These are phyloP conservation scores for Neuroterus valhalla DNA, from an alignment of 1,140 invertebrate genomes.

Conservation along the genomic window DNA sequence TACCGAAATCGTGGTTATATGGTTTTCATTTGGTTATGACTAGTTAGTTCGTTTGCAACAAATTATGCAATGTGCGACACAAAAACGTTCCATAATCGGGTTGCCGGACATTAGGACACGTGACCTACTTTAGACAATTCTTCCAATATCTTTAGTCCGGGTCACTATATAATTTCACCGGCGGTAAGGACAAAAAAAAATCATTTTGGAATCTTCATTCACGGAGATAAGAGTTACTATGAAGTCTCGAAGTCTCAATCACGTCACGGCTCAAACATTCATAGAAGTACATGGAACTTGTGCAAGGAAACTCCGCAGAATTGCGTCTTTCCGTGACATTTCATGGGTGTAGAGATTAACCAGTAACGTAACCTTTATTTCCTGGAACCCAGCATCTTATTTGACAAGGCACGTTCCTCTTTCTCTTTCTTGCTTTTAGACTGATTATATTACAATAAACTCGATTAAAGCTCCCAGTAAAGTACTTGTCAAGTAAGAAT, in stretches of 20 bases:
- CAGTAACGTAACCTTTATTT: conserved; percentile 49
- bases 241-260: neutral
- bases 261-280: neutral
- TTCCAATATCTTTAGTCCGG: neutral
- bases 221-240: neutral
- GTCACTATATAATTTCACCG: neutral
- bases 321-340: conserved; percentile 58
- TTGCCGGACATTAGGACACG: conserved; percentile 56
- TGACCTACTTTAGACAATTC: conserved; percentile 58
- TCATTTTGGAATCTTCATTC: neutral
- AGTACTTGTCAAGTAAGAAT: neutral
- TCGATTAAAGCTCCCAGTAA: neutral
- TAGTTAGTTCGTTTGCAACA: conserved; percentile 58
- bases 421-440: conserved; percentile 5
- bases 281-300: conserved; percentile 16
- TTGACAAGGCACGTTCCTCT: neutral
- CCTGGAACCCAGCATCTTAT: conserved; percentile 12
- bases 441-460: neutral
- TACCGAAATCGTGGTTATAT: conserved; percentile 40
- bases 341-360: conserved; percentile 37
- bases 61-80: conserved; percentile 59
- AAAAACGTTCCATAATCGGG: conserved; percentile 54
- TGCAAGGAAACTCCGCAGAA: conserved; percentile 47
- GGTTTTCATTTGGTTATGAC: conserved; percentile 58
- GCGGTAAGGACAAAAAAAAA: neutral